These are phyloP conservation scores for Dendroctonus valens DNA, from an alignment of 1,140 invertebrate species.

Conservation along the genomic window DNA sequence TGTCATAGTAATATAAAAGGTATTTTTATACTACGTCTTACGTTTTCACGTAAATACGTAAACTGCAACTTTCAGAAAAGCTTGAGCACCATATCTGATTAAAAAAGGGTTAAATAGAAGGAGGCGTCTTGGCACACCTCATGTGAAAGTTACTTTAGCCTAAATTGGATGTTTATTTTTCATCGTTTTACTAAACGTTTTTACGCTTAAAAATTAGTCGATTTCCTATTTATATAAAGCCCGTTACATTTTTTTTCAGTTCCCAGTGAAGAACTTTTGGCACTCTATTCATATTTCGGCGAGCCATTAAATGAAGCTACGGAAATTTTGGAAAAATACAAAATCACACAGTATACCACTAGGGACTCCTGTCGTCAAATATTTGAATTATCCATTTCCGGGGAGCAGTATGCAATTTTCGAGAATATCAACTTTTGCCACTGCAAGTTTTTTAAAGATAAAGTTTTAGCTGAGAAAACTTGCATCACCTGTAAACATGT, in stretches of 20 bases:
- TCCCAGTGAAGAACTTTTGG: slow-evolving; percentile 55
- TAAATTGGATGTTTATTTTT: slow-evolving; percentile 13
- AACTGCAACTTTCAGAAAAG: no score
- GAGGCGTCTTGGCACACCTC: no score
- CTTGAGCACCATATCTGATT: no score
- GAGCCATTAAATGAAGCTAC: slow-evolving; percentile 56
- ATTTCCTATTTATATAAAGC: background rate
- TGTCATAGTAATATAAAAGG: no score
- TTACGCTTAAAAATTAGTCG: background rate
- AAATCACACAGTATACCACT: slow-evolving; percentile 52
- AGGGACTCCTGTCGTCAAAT: slow-evolving; percentile 50
- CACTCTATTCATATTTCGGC: slow-evolving; percentile 59
- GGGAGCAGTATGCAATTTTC: slow-evolving; percentile 60
- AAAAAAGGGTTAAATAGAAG: no score
- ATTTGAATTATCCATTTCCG: slow-evolving; percentile 59
- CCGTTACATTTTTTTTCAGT: slow-evolving; percentile 33
- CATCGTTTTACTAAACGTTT: background rate
- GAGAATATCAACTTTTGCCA: slow-evolving; percentile 63
- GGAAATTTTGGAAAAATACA: slow-evolving; percentile 59
- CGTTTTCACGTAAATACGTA: no score
- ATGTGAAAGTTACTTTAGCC: background rate
- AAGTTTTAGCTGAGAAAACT: slow-evolving; percentile 55
- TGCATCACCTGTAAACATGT: slow-evolving; percentile 66
- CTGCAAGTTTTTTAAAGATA: slow-evolving; percentile 58
- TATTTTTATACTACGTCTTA: no score